Conservation (phyloP, 2,113 vertebrate genomes). For the Rhinolophus ferrumequinum region DNA sequence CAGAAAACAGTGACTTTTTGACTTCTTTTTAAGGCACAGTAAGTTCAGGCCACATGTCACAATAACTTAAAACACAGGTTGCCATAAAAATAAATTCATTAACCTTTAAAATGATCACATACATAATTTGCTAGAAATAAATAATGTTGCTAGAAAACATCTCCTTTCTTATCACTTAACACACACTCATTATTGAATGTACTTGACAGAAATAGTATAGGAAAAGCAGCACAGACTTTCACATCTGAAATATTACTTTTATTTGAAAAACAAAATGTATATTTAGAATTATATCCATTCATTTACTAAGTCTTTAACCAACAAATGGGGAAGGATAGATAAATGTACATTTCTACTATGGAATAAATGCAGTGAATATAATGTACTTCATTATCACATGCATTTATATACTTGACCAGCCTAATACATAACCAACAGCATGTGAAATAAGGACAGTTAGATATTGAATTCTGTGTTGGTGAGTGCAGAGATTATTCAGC, state of each 20-base stretch:
- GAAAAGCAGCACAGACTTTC: not conserved
- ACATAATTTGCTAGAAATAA: constrained; percentile 9
- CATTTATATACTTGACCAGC: not conserved
- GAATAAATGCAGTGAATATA: not conserved
- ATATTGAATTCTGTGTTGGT: not conserved
- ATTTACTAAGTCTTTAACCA: not conserved
- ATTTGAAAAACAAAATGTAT: constrained; percentile 44
- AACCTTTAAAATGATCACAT: not conserved
- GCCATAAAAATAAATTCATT: not conserved
- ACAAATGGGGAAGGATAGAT: not conserved
- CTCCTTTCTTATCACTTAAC: not conserved
- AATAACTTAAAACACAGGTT: constrained; percentile 24
- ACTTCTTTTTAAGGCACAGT: not conserved
- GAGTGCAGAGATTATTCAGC: not conserved
- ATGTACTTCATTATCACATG: not conserved
- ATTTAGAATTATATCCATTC: not conserved
- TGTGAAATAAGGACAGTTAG: not conserved
- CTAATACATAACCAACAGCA: not conserved
- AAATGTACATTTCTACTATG: not conserved
- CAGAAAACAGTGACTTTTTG: not conserved
- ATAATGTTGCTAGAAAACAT: not conserved
- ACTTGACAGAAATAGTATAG: not conserved
- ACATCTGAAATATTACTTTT: not conserved
- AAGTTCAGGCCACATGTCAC: not conserved
- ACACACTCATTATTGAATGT: not conserved